Evolutionary conservation across 2,113 vertebrate genomes (phyloP), one percentile per base, ranked within the genome.

Genomic region (Sylvietta virens): DNA sequence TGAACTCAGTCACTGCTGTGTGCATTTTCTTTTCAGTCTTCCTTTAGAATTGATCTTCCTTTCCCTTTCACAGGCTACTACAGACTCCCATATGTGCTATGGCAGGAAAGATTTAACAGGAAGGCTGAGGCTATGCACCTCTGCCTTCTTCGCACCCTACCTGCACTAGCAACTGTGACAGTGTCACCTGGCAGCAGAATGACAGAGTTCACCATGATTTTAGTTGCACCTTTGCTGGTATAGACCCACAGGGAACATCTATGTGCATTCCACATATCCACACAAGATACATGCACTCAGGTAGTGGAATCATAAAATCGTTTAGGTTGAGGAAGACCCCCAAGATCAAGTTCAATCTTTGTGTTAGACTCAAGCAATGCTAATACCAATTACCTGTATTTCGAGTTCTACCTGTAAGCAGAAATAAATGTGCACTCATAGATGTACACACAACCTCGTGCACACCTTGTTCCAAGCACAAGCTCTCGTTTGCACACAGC

Each of bases 1-100:
- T 96, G 90, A 97, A 96, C 86, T 95, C 96, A 78, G 85, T 91
- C 87, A 80, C 50, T 95, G 71, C 85, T 91, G 51, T 0, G 6
- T 58, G 64, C 76, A 42, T 93, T 97, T 96, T 92, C 60, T 89
- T 94, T 91, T 67, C 92, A 74, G 51, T 81, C 64, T 85, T 83
- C 39, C 60, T 92, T 91, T 86, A n/a, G 67, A 94, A 60, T 14
- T 23, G 37, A 84, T n/a, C 30, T 87, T n/a, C 33, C 19, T 56
- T 56, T 92, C 48, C 61, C 31, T 45, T 80, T 56, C 69, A 31
- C 51, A 44, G 19, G 76, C 33, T 74, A 13, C 66, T 57, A 33
- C 64, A 71, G 60, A 17, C 26, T 76, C 72, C 39, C 42, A 22
- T 3, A 17, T 2, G 27, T 12, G 18, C 74, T 42, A 1, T 5